Base-by-base conservation (phyloP, 2,113 vertebrate genomes). In the Reinhardtius hippoglossoides region DNA sequence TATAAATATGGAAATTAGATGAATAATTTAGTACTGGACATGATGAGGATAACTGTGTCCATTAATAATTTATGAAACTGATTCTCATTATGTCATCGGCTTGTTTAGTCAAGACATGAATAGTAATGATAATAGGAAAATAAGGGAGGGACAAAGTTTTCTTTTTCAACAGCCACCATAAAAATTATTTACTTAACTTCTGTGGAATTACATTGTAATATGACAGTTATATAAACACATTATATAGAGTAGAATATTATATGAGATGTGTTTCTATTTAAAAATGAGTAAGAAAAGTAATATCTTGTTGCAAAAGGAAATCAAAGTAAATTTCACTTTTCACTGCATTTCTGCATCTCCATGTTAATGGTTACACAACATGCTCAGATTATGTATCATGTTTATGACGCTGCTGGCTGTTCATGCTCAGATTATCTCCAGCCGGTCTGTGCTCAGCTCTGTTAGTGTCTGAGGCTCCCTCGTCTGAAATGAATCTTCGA, bases 321-420 rank as follows among this genome's bases (percentile, higher is more conserved):
- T 24, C 3, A 31, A 56, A 69, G 24, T 20, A 23, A 4, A 21
- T 9, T 10, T 26, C 40, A 40, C 21, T 18, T 26, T 50, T 50
- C 46, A 42, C 40, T 12, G 40, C 1, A 31, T 31, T 14, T 67
- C 52, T 52, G 2, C 59, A 24, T 9, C 56, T 54, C 21, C 31
- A 18, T 21, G 65, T 46, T 58, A 10, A 44, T 54, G 67, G 66
- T 72, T n/a, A 26, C 42, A 27, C 15, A 52, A 44, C 63, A 70
- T 31, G 75, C 27, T 37, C 21, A 84, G 91, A 91, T 92, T 90
- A 91, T 76, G 52, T 58, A 24, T 75, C 26, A 73, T 56, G 72
- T 54, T 80, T 40, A 21, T 81, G 57, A 81, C 24, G 7, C 0
- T 16, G 24, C 64, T 56, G 65, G 26, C 40, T 74, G 52, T 72